These are phyloP conservation scores for Hydractinia symbiolongicarpus DNA, from an alignment of 30 jellyfish, hydroid and myxozoan species.

Conservation along the genomic window DNA sequence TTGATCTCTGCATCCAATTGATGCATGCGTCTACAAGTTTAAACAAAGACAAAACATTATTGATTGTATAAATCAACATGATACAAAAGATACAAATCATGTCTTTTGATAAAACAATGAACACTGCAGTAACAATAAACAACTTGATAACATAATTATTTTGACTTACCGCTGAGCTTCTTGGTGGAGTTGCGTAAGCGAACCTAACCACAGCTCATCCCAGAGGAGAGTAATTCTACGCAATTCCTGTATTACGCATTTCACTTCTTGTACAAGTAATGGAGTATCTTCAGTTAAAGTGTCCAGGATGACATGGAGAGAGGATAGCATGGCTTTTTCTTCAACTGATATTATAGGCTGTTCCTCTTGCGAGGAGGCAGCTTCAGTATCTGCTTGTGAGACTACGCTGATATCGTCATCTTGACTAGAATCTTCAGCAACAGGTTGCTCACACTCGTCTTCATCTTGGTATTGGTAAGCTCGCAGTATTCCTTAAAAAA, in stretches of 20 bases:
- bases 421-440: constrained; percentile 33
- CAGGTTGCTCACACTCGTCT: constrained; percentile 86
- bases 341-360: constrained; percentile 39
- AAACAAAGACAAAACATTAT: neutral
- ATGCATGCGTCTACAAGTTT: constrained; percentile 56
- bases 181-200: constrained; percentile 87
- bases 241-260: constrained; percentile 77
- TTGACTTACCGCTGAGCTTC: constrained; percentile 83
- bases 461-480: constrained; percentile 65
- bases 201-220: constrained; percentile 99
- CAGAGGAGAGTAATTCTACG: constrained; percentile 91
- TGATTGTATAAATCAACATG: neutral
- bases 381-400: constrained; percentile 44
- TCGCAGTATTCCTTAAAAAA: constrained; percentile 56
- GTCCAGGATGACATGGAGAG: constrained; percentile 87
- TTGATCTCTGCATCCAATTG: constrained; percentile 84
- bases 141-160: too few relatives aligned
- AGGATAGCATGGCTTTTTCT: constrained; percentile 77
- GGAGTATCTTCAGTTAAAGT: constrained; percentile 55
- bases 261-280: constrained; percentile 73
- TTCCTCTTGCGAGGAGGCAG: constrained; percentile 62
- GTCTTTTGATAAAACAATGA: too few relatives aligned
- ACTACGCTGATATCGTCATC: constrained; percentile 31
- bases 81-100: neutral
- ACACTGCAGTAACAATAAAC: too few relatives aligned